phyloP scores from a whole-genome alignment of 2,113 vertebrate genomes.

The Vulpes vulpes region DNA sequence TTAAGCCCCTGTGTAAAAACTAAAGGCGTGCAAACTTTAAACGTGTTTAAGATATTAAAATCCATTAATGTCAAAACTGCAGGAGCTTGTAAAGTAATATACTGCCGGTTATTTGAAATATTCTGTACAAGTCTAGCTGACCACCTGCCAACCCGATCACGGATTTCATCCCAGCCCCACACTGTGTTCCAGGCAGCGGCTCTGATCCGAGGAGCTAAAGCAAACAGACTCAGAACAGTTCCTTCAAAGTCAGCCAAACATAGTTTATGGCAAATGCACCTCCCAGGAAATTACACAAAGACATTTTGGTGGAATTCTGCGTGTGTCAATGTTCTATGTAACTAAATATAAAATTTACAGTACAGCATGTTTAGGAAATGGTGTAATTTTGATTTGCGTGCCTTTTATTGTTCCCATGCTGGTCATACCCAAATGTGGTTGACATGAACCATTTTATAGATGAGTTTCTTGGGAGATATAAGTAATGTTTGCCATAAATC shows the following conservation, averaged over 20 bases:
- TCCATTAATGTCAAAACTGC: slow-evolving; percentile 42
- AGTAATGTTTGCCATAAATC: neutral
- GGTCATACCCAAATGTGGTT: neutral
- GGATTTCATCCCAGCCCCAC: neutral
- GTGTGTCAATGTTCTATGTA: neutral
- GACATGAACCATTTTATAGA: slow-evolving; percentile 12
- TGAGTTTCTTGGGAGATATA: neutral
- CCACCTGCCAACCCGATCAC: slow-evolving; percentile 15
- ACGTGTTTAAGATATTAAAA: slow-evolving; percentile 55
- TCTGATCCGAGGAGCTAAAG: neutral
- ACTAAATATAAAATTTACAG: slow-evolving; percentile 49
- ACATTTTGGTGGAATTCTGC: neutral
- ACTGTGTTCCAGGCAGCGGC: neutral
- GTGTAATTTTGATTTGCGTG: slow-evolving; percentile 6
- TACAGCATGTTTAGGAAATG: neutral
- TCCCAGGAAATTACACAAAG: slow-evolving; percentile 22
- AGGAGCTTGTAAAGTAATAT: slow-evolving; percentile 56
- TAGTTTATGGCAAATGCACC: neutral
- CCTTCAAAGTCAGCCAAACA: slow-evolving; percentile 1
- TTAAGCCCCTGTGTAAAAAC: slow-evolving; percentile 58
- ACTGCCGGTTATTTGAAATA: slow-evolving; percentile 53
- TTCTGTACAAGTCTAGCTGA: slow-evolving; percentile 33
- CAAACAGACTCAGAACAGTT: neutral
- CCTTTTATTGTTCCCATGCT: slow-evolving; percentile 11
- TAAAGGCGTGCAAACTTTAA: slow-evolving; percentile 57